These are phyloP conservation scores for Phlogophora meticulosa DNA, from an alignment of 2,888 invertebrate species.

Conservation along the genomic window DNA sequence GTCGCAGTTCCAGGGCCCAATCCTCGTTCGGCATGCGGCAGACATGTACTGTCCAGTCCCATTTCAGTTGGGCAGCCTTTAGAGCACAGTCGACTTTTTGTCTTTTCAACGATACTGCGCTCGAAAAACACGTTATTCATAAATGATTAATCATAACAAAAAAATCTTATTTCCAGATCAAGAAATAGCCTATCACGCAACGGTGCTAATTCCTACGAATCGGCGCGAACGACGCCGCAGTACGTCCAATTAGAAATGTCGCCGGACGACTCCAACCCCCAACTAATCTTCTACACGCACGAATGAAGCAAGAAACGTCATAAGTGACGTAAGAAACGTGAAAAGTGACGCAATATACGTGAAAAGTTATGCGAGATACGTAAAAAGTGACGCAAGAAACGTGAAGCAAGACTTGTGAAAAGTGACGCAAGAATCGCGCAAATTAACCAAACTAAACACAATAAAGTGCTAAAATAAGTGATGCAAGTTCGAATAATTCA, in stretches of 20 bases:
- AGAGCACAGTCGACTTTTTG: no score
- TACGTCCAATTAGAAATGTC: slow-evolving; percentile 88
- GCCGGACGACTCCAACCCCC: slow-evolving; percentile 93
- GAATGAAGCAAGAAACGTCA: slow-evolving; percentile 74
- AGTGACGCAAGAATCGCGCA: slow-evolving; percentile 40
- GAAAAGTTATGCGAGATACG: no score
- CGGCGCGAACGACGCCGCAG: slow-evolving; percentile 87
- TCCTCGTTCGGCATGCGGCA: no score
- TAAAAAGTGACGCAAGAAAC: background rate
- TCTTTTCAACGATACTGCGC: no score
- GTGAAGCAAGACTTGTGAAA: slow-evolving; percentile 27
- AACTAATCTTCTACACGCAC: slow-evolving; percentile 97
- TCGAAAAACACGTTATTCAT: no score
- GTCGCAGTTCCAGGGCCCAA: no score
- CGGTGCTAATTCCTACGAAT: slow-evolving; percentile 83
- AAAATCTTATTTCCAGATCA: slow-evolving; percentile 82
- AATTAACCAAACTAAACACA: slow-evolving; percentile 28
- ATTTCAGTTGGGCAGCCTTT: no score
- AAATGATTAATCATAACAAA: no score
- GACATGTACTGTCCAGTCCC: no score
- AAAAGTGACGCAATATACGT: slow-evolving; percentile 33
- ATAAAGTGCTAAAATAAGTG: slow-evolving; percentile 43
- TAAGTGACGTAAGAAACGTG: slow-evolving; percentile 33
- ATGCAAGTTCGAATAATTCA: slow-evolving; percentile 49
- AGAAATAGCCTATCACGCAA: slow-evolving; percentile 88